Base-by-base conservation (phyloP, 2,113 vertebrate genomes). In the Amphilophus citrinellus region DNA sequence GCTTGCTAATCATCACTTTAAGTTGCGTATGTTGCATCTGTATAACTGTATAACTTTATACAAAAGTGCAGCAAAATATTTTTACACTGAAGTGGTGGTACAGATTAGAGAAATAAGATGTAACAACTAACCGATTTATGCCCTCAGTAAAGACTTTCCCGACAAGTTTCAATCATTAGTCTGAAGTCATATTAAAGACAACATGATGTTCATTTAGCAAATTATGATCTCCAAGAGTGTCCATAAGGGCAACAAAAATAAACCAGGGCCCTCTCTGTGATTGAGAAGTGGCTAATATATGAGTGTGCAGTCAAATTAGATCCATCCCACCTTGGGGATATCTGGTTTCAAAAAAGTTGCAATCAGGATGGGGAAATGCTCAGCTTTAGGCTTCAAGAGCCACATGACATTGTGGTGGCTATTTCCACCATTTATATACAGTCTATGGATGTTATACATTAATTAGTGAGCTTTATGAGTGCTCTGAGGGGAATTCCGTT, bases 71-170 rank as follows among this genome's bases (percentile, higher is more conserved):
- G 44, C 30, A 53, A 73, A 0, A 0, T 0, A 3, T 5, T n/a
- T 73, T n/a, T 73, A 3, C 10, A 32, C 24, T 73, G 1, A 53
- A 0, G 24, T 71, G 2, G 53, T 73, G 32, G 47, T 3, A 2
- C 68, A 73, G 47, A 73, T 53, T 73, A 56, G 32, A 56, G 18
- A 53, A 73, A 56, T 30, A 53, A 53, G 0, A 71, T 13, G 15
- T 0, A 53, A 71, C 5, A 32, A 50, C 3, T 14, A 15, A 2
- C 47, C 1, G 1, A 50, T 53, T 53, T 53, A 53, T 53, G 50
- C 15, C 15, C 50, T 18, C 2, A 7, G 17, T 0, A 73, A 73
- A 14, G 17, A 56, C 27, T 35, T 73, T 56, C 44, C 4, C 8
- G 47, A 32, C 17, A 10, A 18, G 13, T 27, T n/a, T 73, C 18